These are phyloP conservation scores for Prosopocoilus inquinatus DNA, from an alignment of 2,888 invertebrate species.

Conservation along the genomic window DNA sequence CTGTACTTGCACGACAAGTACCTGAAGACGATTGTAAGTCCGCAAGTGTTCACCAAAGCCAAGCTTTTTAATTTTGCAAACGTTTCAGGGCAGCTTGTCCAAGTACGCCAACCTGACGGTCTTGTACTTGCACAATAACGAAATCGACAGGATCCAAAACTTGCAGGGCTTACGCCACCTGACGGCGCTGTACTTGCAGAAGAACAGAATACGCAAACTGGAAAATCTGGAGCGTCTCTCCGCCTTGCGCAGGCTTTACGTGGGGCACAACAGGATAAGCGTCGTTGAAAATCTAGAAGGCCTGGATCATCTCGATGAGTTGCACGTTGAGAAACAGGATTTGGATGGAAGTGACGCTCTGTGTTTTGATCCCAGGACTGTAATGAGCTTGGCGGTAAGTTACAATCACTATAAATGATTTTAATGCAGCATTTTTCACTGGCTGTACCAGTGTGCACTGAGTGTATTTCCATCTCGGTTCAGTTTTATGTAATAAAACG, in stretches of 20 bases:
- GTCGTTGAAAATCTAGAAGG: conserved; percentile 69
- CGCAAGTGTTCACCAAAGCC: neutral
- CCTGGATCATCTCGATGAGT: conserved; percentile 59
- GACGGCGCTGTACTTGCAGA: conserved; percentile 72
- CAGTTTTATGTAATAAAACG: no score
- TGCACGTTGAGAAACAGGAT: conserved; percentile 68
- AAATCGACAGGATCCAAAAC: conserved; percentile 58
- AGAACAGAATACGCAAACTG: conserved; percentile 74
- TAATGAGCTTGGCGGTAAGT: conserved; percentile 58
- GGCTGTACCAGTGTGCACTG: no score
- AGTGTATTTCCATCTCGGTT: no score
- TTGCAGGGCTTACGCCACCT: conserved; percentile 56
- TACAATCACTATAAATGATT: neutral
- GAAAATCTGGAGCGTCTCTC: conserved; percentile 65
- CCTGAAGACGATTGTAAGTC: conserved; percentile 58
- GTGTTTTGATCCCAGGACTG: conserved; percentile 66
- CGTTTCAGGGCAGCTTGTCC: conserved; percentile 43
- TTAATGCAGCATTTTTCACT: no score
- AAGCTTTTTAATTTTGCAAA: neutral
- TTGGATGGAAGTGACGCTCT: conserved; percentile 57
- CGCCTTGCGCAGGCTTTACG: conserved; percentile 74
- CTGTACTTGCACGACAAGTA: conserved; percentile 61
- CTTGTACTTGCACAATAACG: conserved; percentile 63
- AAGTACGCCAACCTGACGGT: conserved; percentile 56
- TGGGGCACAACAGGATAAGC: conserved; percentile 66